Base-by-base conservation (phyloP, 2,888 invertebrate genomes). In the Candidula unifasciata region DNA sequence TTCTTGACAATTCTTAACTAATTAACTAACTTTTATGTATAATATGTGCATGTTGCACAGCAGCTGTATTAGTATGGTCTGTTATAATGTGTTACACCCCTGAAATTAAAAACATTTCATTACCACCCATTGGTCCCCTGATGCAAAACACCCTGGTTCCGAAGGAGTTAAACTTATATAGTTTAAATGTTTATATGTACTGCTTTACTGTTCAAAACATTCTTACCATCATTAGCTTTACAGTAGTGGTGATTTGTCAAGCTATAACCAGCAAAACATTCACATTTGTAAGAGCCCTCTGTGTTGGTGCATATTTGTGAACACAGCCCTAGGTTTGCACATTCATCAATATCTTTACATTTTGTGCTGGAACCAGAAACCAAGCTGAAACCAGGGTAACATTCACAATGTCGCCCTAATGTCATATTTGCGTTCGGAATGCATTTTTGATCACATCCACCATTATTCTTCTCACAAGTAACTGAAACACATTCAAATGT, bases 221-320 rank as follows among this genome's bases (percentile, higher is more conserved):
- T 66, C 95, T 87, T 85, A 91, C 91, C 92, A 97, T 97, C 87
- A 37, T 82, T 74, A 16, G 90, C 91, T 27, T 87, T 86, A 86
- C 92, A 92, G 30, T 87, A 87, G n/a, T 86, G 85, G 35, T 87
- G 86, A 76, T 92, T 96, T 0, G 95, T 94, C 87, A 96, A 96
- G 0, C 95, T 93, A 93, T 99, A 99, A 18, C 98, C 99, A 0
- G 89, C 95, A 0, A 95, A 95, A 93, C 99, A 99, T 57, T 95
- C 95, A 93, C 99, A 99, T 90, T 96, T 96, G 94, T 96, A 99
- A 0, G 97, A 96, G 0, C 97, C 96, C 94, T 99, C 99, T 0
- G 96, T 96, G 92, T 99, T 98, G 3, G 95, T 96, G 94, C 99
- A 99, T 24, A 94, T 94, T 93, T 99, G 99, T 0, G 98, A 98